Evolutionary conservation across 2,888 invertebrate genomes (phyloP).

Genomic region (Tipula helvola): DNA sequence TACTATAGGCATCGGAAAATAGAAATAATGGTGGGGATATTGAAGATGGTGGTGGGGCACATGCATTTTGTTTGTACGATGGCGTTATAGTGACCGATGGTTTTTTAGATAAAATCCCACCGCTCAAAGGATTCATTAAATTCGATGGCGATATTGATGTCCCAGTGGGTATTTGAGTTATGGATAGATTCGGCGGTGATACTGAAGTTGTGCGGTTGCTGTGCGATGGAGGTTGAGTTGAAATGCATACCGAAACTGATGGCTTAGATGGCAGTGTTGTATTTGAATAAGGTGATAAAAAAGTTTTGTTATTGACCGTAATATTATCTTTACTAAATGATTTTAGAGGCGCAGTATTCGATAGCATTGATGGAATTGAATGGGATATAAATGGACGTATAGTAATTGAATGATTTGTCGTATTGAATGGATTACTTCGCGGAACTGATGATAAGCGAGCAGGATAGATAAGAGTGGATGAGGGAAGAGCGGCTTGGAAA

Average conservation of each 20-base stretch:
- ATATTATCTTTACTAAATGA: background rate
- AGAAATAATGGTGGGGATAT: background rate
- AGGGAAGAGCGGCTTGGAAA: background rate
- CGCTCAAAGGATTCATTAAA: background rate
- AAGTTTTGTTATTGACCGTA: background rate
- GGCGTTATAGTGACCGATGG: slow-evolving; percentile 5
- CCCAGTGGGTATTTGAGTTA: background rate
- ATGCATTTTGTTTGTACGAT: background rate
- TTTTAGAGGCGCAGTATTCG: background rate
- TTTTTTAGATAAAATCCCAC: background rate
- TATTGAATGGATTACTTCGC: slow-evolving; percentile 5
- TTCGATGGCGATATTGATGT: background rate
- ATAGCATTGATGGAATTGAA: background rate
- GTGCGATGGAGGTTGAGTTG: background rate
- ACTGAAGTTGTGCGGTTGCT: background rate
- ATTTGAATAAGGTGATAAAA: background rate
- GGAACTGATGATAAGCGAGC: background rate
- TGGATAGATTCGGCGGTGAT: background rate
- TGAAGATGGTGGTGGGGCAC: background rate
- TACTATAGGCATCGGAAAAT: background rate
- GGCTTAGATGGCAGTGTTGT: background rate
- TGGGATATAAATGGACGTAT: slow-evolving; percentile 6
- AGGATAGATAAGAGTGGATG: background rate
- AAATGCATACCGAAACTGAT: background rate
- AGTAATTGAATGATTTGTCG: background rate